Base-by-base conservation (phyloP, 2,113 vertebrate species). In the Gymnobelideus leadbeateri region DNA sequence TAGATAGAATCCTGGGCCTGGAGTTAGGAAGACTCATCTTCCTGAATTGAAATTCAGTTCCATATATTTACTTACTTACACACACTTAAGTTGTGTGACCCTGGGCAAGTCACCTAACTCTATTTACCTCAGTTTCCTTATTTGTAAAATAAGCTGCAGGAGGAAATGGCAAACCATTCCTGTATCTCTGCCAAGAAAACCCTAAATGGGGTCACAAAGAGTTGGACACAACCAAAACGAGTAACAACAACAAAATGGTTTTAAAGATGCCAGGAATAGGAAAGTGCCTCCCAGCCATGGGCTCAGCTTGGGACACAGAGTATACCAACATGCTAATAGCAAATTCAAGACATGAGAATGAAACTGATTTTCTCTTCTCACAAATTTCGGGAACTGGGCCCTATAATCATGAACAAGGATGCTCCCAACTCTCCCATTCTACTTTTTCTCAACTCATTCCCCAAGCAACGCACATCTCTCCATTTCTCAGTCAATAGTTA, bases 361-460 rank as follows among this genome's bases (percentile, higher is more conserved):
- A 68, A 90, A 51, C 25, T 84, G 77, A 84, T 3, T 16, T 26
- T 21, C 46, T 49, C 3, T 95, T 50, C 37, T 23, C 92, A 92
- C 19, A 61, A 53, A 21, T 19, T 37, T 51, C 89, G 24, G n/a
- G 52, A 53, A 46, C 23, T 2, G 49, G 49, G 43, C n/a, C 0
- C 8, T 2, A 26, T 51, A 43, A 49, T 0, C 0, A 23, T 0
- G 9, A 51, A 43, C 19, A 37, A 49, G 8, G 23, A 0, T 37
- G 16, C 46, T 52, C 47, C 53, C 5, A 4, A 10, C 12, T 77
- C 16, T 47, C 91, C n/a, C 84, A n/a, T 77, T 54, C 61, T 43
- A 54, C 7, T 49, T 46, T n/a, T 46, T 47, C 46, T 89, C 93
- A 37, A 3, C 5, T 37, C 26, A 43, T 16, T 52, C 53, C 47